Evolutionary conservation across 2,888 invertebrate species (phyloP), one percentile per base, ranked within the genome.

Genomic region (Lapara coniferarum): DNA sequence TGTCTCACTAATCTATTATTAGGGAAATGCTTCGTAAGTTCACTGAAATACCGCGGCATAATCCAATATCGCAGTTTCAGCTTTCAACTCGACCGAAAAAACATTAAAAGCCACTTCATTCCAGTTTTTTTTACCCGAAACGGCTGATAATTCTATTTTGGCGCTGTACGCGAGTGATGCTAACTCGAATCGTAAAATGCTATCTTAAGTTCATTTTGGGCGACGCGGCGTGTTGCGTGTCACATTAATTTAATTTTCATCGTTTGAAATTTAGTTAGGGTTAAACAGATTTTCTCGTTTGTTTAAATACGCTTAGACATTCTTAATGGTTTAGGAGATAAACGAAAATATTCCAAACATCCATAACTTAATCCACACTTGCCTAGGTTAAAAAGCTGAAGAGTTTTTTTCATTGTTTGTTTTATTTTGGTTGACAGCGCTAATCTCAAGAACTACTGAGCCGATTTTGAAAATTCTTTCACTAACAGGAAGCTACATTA

Each of bases 141-240:
- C 81, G 78, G 75, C 80, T 82, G 87, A 85, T 88, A 88, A 88
- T 86, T 87, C 82, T 81, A 87, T 88, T 88, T 84, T 75, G 73
- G 74, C 71, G 79, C 81, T 75, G 76, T 79, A 75, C 80, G 78
- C 78, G 79, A 84, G 83, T 82, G 81, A 83, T 81, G 76, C 77
- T 75, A 80, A 77, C 73, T 76, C 72, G 73, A 77, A 80, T 81
- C 78, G 81, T 79, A 74, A 77, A 81, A 74, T 73, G 75, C 74
- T 79, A 76, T 75, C 76, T 76, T 74, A 66, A 44, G 71, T 53
- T 53, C 16, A 52, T 37, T 44, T 63, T 30, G 58, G 25, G 37
- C 55, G 37, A 10, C 16, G 30, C 55, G 37, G n/a, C 16, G 30
- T 19, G 16, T 58, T 25, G 30, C n/a, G 16, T 19, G 16, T 55